Evolutionary conservation across 2,113 vertebrate species (phyloP).

Genomic region (Morone saxatilis): DNA sequence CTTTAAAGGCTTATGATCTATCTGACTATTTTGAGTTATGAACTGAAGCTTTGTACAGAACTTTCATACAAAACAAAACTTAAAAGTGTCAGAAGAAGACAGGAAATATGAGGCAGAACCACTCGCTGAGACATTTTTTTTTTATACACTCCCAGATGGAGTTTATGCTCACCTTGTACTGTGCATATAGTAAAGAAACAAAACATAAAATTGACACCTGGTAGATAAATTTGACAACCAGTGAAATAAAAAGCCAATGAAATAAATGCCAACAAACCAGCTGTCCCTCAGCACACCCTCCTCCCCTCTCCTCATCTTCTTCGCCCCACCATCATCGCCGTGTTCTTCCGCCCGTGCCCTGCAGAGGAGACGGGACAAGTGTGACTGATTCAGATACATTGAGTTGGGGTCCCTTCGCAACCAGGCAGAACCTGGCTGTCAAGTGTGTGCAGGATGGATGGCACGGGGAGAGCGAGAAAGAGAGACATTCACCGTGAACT

Average conservation of each 20-base stretch:
- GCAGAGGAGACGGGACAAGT: slow-evolving; percentile 35
- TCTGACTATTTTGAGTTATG: background rate
- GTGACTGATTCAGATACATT: slow-evolving; percentile 56
- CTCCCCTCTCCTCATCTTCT: background rate
- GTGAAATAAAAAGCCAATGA: slow-evolving; percentile 51
- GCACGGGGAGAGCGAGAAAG: background rate
- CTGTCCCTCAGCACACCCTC: slow-evolving; percentile 16
- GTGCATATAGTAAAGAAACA: slow-evolving; percentile 57
- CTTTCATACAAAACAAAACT: background rate
- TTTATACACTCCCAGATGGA: slow-evolving; percentile 50
- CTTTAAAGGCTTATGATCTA: background rate
- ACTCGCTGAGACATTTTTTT: slow-evolving; percentile 1
- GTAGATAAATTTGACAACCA: slow-evolving; percentile 59
- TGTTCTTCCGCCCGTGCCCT: background rate
- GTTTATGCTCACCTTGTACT: slow-evolving; percentile 57
- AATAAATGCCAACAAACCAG: slow-evolving; percentile 47
- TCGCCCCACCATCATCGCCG: background rate
- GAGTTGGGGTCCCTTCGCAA: slow-evolving; percentile 32
- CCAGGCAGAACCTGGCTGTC: slow-evolving; percentile 64
- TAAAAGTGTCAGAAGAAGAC: background rate
- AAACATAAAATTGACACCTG: slow-evolving; percentile 70
- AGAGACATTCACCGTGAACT: slow-evolving; percentile 63
- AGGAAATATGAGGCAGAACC: slow-evolving; percentile 2
- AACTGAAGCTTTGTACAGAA: background rate
- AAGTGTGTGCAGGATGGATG: slow-evolving; percentile 27